phyloP scores from a whole-genome alignment of 2,888 invertebrate genomes.

The Cheilosia grossa region DNA sequence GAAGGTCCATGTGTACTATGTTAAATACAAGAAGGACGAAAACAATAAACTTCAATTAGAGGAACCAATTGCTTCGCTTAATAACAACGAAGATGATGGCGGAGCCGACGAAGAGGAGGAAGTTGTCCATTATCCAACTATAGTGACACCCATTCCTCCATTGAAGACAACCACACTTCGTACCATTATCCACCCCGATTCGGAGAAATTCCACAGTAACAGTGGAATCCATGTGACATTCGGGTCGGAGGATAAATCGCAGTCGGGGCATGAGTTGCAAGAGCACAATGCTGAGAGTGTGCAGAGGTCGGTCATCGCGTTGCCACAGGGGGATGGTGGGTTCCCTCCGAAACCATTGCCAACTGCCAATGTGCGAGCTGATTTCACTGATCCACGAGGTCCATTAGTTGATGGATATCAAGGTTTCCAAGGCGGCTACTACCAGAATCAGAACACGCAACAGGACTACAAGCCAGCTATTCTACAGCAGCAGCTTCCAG shows the following conservation, averaged over 20 bases:
- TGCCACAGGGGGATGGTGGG: conserved; percentile 78
- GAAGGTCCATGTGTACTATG: conserved; percentile 95
- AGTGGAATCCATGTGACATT: conserved; percentile 93
- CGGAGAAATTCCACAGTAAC: conserved; percentile 91
- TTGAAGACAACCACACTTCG: conserved; percentile 90
- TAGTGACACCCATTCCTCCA: conserved; percentile 84
- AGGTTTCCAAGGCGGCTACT: conserved; percentile 50
- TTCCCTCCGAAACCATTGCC: conserved; percentile 41
- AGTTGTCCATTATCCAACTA: conserved; percentile 83
- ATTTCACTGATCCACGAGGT: conserved; percentile 75
- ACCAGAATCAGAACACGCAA: conserved; percentile 75
- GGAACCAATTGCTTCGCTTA: conserved; percentile 90
- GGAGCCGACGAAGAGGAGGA: conserved; percentile 85
- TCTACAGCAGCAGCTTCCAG: conserved; percentile 62
- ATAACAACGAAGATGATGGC: conserved; percentile 86
- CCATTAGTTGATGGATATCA: conserved; percentile 29
- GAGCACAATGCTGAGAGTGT: conserved; percentile 87
- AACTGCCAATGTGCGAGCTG: conserved; percentile 77
- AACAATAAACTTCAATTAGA: conserved; percentile 91
- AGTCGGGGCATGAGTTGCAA: conserved; percentile 83
- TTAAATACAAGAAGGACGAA: conserved; percentile 94
- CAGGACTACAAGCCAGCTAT: conserved; percentile 65
- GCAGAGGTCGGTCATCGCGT: conserved; percentile 86
- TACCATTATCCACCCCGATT: conserved; percentile 93
- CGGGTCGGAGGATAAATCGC: conserved; percentile 86